phyloP scores from a whole-genome alignment of 1,140 invertebrate species.

The Tenebrio molitor region DNA sequence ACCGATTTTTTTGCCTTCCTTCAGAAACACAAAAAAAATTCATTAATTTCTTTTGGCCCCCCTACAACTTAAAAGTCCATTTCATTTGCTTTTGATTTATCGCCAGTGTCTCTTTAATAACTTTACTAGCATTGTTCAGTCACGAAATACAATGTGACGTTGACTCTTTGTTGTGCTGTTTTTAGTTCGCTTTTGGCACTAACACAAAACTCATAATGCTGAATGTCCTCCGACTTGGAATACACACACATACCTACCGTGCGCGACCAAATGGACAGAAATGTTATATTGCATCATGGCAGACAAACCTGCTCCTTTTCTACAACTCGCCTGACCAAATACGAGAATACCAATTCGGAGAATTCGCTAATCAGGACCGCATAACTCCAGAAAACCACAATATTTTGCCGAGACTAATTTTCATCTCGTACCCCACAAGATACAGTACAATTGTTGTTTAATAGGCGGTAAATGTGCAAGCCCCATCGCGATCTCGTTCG shows the following conservation, averaged over 20 bases:
- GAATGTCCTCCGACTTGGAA: slow-evolving; percentile 37
- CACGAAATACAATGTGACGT: slow-evolving; percentile 38
- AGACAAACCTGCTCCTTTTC: slow-evolving; percentile 13
- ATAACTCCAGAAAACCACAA: not conserved
- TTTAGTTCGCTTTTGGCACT: slow-evolving; percentile 35
- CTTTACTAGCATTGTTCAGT: slow-evolving; percentile 34
- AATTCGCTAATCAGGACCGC: not conserved
- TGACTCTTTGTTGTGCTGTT: slow-evolving; percentile 32
- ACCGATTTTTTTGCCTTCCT: not conserved
- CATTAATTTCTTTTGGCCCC: slow-evolving; percentile 5
- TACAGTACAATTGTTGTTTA: too few species aligned
- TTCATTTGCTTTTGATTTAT: slow-evolving; percentile 34
- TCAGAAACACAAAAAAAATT: too few species aligned
- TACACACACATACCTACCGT: slow-evolving; percentile 22
- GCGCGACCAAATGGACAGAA: slow-evolving; percentile 19
- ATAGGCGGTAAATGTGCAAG: too few species aligned
- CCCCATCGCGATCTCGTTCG: too few species aligned
- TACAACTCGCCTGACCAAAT: not conserved
- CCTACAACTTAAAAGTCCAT: slow-evolving; percentile 14
- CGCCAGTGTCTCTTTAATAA: slow-evolving; percentile 35
- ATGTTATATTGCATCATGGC: slow-evolving; percentile 14
- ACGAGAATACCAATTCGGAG: not conserved
- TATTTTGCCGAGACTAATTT: too few species aligned
- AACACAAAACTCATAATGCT: slow-evolving; percentile 38
- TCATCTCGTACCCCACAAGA: too few species aligned